A percentile compares a stretch with the other conserved stretches of the same genome.
These are phyloP conservation scores for Cheilosia impressa DNA, from an alignment of 2,888 invertebrate species.

Conservation along the genomic window DNA sequence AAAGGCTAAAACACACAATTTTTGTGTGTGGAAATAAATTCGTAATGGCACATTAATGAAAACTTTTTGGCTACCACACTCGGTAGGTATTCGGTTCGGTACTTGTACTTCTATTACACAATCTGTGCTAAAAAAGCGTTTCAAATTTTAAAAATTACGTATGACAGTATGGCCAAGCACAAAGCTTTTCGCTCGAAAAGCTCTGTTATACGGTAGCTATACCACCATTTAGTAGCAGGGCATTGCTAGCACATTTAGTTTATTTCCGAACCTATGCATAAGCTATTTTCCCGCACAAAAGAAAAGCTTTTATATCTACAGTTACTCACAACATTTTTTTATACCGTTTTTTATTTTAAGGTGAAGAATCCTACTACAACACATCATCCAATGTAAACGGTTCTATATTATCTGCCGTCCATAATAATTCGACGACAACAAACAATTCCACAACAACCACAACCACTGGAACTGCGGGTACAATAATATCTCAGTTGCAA, in stretches of 20 bases:
- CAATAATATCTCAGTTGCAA: conserved; percentile 76
- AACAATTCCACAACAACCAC: conserved; percentile 80
- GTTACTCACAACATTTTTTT: conserved; percentile 4
- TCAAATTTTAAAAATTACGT: not conserved
- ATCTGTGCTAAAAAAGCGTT: not conserved
- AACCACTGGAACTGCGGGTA: conserved; percentile 79
- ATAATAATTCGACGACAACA: conserved; percentile 82
- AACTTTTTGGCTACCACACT: no score
- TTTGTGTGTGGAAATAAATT: no score
- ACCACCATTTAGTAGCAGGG: not conserved
- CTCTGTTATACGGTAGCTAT: not conserved
- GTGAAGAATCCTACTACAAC: conserved; percentile 83
- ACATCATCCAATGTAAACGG: conserved; percentile 81
- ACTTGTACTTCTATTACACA: no score
- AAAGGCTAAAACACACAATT: no score
- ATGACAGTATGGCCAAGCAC: no score
- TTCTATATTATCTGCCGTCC: conserved; percentile 82
- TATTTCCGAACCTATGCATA: not conserved
- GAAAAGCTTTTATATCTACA: conserved; percentile 3
- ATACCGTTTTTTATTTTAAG: conserved; percentile 73
- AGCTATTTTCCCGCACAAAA: not conserved
- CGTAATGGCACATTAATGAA: no score
- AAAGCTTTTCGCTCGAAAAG: not conserved
- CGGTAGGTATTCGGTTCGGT: no score
- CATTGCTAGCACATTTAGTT: conserved; percentile 2